Percentiles rank a stretch among this genome's conserved stretches.
These are phyloP conservation scores for Mormyrus lacerda DNA, from an alignment of 2,113 vertebrate species.

Conservation along the genomic window DNA sequence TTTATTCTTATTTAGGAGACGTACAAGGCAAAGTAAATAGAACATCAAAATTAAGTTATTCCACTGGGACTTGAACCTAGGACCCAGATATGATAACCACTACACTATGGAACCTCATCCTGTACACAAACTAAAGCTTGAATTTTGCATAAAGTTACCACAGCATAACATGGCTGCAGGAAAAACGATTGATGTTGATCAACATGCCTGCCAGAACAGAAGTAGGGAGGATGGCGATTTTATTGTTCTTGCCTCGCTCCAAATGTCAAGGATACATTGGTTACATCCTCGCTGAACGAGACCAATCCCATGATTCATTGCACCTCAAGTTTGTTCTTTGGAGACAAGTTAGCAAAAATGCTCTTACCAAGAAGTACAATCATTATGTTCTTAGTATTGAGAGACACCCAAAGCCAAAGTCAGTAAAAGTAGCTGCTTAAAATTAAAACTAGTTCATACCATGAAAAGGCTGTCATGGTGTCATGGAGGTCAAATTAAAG, in stretches of 20 bases:
- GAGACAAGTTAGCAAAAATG: neutral
- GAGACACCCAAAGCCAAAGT: neutral
- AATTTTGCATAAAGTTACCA: neutral
- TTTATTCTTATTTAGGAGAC: neutral
- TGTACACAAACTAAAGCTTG: accelerated
- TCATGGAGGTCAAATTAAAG: neutral
- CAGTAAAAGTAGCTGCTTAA: neutral
- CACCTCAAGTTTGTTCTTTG: neutral
- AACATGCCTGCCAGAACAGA: neutral
- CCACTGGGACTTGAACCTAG: slow-evolving; percentile 99
- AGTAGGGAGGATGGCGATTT: neutral
- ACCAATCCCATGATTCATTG: neutral
- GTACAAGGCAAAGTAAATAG: neutral
- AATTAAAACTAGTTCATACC: neutral
- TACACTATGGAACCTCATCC: slow-evolving; percentile 88
- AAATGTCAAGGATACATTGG: neutral
- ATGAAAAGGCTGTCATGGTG: neutral
- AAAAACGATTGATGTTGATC: neutral
- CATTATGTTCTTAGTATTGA: neutral
- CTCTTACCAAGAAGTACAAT: neutral
- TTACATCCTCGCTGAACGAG: neutral
- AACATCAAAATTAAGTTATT: slow-evolving; percentile 52
- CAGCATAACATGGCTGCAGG: neutral
- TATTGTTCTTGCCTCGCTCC: neutral
- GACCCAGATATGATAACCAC: slow-evolving; percentile 99